phyloP scores from a whole-genome alignment of 2,113 vertebrate species.

The Bufo bufo region DNA sequence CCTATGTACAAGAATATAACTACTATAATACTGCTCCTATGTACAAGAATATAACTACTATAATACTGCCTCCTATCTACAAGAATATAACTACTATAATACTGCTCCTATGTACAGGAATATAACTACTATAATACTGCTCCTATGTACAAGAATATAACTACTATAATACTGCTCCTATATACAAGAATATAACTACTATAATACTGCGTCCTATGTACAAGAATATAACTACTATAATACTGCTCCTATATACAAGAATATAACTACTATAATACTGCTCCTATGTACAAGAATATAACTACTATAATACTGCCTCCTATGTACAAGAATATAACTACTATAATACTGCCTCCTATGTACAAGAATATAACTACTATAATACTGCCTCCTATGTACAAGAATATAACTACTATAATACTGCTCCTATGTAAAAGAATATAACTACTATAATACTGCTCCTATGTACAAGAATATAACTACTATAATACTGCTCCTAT shows the following conservation, averaged over 20 bases:
- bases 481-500: neutral
- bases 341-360: neutral
- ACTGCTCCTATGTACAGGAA: neutral
- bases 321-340: constrained; percentile 2
- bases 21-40: neutral
- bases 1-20: neutral
- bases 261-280: neutral
- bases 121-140: constrained; percentile 6
- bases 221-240: constrained; percentile 4
- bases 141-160: neutral
- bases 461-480: neutral
- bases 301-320: neutral
- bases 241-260: neutral
- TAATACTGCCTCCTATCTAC: neutral
- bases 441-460: constrained; percentile 9
- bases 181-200: neutral
- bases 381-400: neutral
- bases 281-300: neutral
- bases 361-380: constrained; percentile 4
- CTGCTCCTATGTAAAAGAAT: neutral
- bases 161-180: neutral
- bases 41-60: neutral
- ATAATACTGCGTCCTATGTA: neutral
- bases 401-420: constrained; percentile 8
- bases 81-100: neutral